Conservation (phyloP, 2,888 invertebrate genomes). For the Meloe dianella region DNA sequence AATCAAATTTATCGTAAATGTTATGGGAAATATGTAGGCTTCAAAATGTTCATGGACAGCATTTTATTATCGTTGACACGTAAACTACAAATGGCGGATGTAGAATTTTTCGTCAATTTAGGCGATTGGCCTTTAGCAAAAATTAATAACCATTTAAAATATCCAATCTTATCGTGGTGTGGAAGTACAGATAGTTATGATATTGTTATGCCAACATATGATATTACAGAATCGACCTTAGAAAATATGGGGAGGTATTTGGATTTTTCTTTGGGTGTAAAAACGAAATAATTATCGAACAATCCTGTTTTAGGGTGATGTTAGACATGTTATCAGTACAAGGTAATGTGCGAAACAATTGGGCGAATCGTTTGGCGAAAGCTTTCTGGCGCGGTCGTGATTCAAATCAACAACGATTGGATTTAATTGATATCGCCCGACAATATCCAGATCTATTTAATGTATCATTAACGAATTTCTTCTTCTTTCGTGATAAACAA, state of each 20-base stretch:
- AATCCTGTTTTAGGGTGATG: constrained; percentile 67
- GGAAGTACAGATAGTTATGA: constrained; percentile 85
- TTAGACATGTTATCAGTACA: constrained; percentile 91
- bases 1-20: constrained; percentile 87
- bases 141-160: constrained; percentile 59
- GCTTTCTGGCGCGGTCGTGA: constrained; percentile 95
- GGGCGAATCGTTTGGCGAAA: constrained; percentile 76
- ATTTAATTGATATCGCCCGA: constrained; percentile 79
- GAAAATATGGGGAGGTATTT: constrained; percentile 89
- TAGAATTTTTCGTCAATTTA: constrained; percentile 89
- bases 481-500: constrained; percentile 89
- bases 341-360: constrained; percentile 72
- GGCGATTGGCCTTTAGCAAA: constrained; percentile 93
- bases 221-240: constrained; percentile 88
- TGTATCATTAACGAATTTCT: constrained; percentile 93
- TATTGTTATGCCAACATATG: constrained; percentile 94
- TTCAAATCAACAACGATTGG: constrained; percentile 82
- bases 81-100: constrained; percentile 81
- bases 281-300: not conserved
- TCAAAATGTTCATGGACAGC: constrained; percentile 93
- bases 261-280: not conserved
- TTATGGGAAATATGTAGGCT: constrained; percentile 93
- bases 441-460: constrained; percentile 81
- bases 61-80: constrained; percentile 81
- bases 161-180: constrained; percentile 96